Evolutionary conservation across 2,113 vertebrate species (phyloP), one percentile per base, ranked within the genome.

Genomic region (Gymnorhina tibicen): DNA sequence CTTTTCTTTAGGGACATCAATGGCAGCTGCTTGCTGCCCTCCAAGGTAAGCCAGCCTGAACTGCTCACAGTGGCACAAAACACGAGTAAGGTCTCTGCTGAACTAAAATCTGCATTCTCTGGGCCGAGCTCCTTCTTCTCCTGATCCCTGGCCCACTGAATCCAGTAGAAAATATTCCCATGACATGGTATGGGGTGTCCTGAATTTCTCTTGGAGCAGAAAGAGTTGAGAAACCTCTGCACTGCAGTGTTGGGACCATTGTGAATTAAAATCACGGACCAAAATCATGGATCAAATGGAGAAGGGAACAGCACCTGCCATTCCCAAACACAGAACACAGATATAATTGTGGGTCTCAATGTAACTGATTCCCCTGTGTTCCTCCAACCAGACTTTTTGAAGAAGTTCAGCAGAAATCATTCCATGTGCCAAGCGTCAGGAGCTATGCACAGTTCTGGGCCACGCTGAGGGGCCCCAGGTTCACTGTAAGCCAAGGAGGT

Each of bases 21-120:
- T n/a, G 69, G 78, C 74, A 90, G 72, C 55, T 87, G 63, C 85
- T 87, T 70, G 33, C 35, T 84, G 78, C n/a, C 62, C n/a, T 79
- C 62, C n/a, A 20, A 62, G 91, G 52, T 46, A 49, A 72, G 32
- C 24, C 66, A n/a, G 26, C 9, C 46, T n/a, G 47, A 84, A 6
- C 39, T 47, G 30, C 59, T 84, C 33, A 32, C 42, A 37, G 2
- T 1, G 3, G 50, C 33, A 77, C n/a, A 41, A 49, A 59, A 66
- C 60, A 30, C 3, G 6, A 47, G 19, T 50, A 52, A 46, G 23
- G 14, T 78, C 30, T 66, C 49, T 89, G 35, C 41, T 62, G 56
- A 72, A 30, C 28, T 87, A 11, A 69, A 82, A 58, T 33, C 28
- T 79, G 37, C 9, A 11, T 79, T 49, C 32, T 49, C 13, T 21